These are phyloP conservation scores for Apostichopus parvimensis DNA, from an alignment of 35 echinoderm and acorn worm species.

Conservation along the genomic window DNA sequence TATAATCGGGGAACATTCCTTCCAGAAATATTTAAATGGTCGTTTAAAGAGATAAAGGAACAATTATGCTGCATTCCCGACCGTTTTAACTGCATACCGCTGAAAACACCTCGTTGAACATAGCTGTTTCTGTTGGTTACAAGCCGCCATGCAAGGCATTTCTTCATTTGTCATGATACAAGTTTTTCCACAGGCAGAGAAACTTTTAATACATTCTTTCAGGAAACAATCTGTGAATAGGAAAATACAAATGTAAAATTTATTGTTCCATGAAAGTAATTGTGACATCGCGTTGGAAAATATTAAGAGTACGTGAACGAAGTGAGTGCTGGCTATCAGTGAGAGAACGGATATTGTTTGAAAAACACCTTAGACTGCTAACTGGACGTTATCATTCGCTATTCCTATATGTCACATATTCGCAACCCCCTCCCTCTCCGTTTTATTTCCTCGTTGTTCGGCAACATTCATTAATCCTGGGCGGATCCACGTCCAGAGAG, in stretches of 20 bases:
- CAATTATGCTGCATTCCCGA: not conserved
- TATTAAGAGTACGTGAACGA: not conserved
- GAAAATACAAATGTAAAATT: not conserved
- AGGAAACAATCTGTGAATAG: constrained; percentile 37
- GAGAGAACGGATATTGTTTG: not conserved
- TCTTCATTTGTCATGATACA: constrained; percentile 46
- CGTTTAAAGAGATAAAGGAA: not conserved
- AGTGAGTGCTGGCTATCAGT: not conserved
- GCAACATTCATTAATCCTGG: too few species aligned
- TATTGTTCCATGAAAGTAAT: not conserved
- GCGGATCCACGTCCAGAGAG: too few species aligned
- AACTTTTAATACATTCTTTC: constrained; percentile 25
- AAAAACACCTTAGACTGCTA: not conserved
- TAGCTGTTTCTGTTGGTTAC: constrained; percentile 4
- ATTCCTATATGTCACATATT: too few species aligned
- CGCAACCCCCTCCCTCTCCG: too few species aligned
- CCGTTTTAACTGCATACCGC: constrained; percentile 16
- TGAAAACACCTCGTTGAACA: constrained; percentile 41
- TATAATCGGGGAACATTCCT: not conserved
- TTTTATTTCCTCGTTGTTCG: too few species aligned
- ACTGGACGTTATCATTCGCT: not conserved
- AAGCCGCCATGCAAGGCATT: constrained; percentile 4
- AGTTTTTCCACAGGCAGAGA: constrained; percentile 19
- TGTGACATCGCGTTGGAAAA: not conserved
- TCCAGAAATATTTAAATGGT: not conserved